Evolutionary conservation across 1,140 invertebrate species (phyloP).

Genomic region (Conus ventricosus): DNA sequence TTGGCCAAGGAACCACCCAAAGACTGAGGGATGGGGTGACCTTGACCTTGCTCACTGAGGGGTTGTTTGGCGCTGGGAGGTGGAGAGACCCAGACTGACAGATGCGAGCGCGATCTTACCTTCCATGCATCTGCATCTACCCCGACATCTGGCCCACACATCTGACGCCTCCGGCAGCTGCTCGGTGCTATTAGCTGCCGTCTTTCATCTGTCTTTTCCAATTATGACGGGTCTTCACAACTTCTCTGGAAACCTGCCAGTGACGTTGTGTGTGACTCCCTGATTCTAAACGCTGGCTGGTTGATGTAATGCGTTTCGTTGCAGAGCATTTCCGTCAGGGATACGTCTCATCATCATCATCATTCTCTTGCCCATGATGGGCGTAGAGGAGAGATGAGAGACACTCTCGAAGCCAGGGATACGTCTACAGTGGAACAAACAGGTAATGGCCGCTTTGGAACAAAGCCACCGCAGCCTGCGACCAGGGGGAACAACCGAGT

Average conservation of each 20-base stretch:
- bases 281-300: not conserved
- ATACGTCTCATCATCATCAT: no score
- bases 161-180: not conserved
- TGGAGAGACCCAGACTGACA: not conserved
- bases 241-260: not conserved
- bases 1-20: not conserved
- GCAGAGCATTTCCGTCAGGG: no score
- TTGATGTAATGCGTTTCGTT: not conserved
- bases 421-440: no score
- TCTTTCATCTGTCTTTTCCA: not conserved
- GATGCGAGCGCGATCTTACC: not conserved
- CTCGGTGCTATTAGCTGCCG: not conserved
- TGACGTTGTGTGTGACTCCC: not conserved
- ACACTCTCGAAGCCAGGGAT: no score
- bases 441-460: no score
- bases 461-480: no score
- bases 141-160: not conserved
- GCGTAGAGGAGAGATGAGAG: no score
- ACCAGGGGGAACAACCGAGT: no score
- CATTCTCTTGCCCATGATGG: no score
- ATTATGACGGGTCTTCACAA: not conserved
- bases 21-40: not conserved
- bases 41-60: not conserved
- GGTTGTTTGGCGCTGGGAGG: not conserved
- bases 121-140: slow-evolving; percentile 14